Evolutionary conservation across 2,113 vertebrate genomes (phyloP), one percentile per base, ranked within the genome.

Genomic region (Tor tambroides): DNA sequence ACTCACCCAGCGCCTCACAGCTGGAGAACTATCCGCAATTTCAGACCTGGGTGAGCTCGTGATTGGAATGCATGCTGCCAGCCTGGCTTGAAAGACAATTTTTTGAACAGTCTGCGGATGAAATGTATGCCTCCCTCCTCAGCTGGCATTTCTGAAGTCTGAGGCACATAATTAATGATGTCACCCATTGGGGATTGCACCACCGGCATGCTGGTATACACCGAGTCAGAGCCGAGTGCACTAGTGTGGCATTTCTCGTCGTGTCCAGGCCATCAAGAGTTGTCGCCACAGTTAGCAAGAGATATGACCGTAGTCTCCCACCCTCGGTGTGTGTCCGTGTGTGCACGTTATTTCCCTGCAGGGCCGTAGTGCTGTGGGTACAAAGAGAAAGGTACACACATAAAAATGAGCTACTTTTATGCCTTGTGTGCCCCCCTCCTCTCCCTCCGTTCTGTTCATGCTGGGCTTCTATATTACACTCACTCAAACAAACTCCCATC

Each of bases 261-360:
- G 28, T 43, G 78, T 41, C 23, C 23, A 41, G 35, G 56, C 32
- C 9, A 65, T 65, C 38, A 12, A 46, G 51, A 28, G 26, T 35
- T 69, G 75, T 43, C 54, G 72, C 41, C 49, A 41, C 54, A 41
- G 81, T 87, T 89, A 75, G 65, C 21, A 71, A 80, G 88, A 85
- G 46, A 43, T 79, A 89, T 85, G 59, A 41, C 61, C 54, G 80
- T 41, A 83, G 67, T 30, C 23, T 30, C 21, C 28, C 38, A 49
- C 38, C 4, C 61, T 78, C 32, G 30, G 19, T 30, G 43, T 65
- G 61, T 77, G 51, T 30, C 38, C 15, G 15, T 79, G 80, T 51
- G 80, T 51, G 49, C 28, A 84, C 5, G 28, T 89, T 89, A 89
- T 89, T 89, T 89, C 81, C 88, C 85, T 56, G 88, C 65, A 80